These are phyloP conservation scores for Naja naja DNA, from an alignment of 2,113 vertebrate genomes.

Conservation along the genomic window DNA sequence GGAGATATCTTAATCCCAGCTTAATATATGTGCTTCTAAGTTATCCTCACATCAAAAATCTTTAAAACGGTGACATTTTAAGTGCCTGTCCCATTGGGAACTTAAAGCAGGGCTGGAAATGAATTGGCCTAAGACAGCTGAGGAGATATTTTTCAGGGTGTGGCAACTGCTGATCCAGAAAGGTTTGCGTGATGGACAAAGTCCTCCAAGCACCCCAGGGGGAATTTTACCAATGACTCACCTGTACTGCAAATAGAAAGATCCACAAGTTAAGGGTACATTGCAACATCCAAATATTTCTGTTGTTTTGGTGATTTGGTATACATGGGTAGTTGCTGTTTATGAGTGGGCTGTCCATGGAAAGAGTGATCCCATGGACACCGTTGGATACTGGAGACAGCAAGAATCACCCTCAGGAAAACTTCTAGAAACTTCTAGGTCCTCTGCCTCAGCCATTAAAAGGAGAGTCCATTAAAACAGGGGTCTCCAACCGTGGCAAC, in stretches of 20 bases:
- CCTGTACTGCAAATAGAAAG: not conserved
- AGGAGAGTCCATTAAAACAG: not conserved
- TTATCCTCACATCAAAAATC: not conserved
- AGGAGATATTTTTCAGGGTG: not conserved
- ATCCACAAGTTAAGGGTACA: not conserved
- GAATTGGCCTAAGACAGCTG: not conserved
- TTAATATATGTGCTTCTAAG: not conserved
- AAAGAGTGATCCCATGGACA: not conserved
- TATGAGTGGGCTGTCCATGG: not conserved
- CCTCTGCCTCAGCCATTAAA: not conserved
- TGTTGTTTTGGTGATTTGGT: not conserved
- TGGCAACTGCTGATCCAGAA: not conserved
- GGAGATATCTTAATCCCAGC: not conserved
- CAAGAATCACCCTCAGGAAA: not conserved
- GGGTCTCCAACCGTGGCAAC: too few species aligned
- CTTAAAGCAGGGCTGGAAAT: not conserved
- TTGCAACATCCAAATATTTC: not conserved
- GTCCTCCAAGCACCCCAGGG: not conserved
- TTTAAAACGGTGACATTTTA: not conserved
- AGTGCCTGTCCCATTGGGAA: not conserved
- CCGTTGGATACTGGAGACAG: not conserved
- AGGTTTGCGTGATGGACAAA: not conserved
- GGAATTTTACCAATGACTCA: not conserved
- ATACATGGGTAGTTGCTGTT: not conserved
- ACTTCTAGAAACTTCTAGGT: not conserved